A percentile compares a stretch with the other conserved stretches of the same genome.
Conservation (phyloP, 2,888 invertebrate genomes). For the Molanna angustata region DNA sequence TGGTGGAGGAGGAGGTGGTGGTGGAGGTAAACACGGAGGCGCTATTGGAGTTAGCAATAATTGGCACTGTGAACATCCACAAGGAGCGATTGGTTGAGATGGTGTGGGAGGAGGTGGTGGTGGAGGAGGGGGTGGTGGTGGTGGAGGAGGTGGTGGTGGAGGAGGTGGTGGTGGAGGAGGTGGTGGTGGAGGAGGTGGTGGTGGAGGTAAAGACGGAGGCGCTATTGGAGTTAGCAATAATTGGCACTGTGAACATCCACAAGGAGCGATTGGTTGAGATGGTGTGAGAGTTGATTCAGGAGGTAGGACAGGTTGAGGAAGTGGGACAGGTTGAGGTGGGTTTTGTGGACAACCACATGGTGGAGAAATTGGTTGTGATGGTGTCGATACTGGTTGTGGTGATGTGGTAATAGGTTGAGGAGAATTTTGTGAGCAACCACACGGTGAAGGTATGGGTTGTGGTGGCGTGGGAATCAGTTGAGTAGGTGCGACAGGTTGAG, state of each 20-base stretch:
- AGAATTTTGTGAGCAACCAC: background rate
- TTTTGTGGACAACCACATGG: background rate
- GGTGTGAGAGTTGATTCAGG: no score
- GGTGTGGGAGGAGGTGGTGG: conserved; percentile 18
- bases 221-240: no score
- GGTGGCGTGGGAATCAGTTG: no score
- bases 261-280: no score
- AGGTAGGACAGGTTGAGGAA: background rate
- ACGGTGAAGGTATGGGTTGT: background rate
- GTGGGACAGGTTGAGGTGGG: background rate
- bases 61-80: conserved; percentile 15
- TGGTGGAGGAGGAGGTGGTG: conserved; percentile 29
- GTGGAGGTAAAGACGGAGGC: no score
- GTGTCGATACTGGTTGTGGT: background rate
- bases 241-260: no score
- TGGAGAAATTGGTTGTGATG: no score
- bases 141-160: no score
- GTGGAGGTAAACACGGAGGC: conserved; percentile 10
- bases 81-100: conserved; percentile 12
- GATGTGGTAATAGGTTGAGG: background rate
- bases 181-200: no score
- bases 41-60: conserved; percentile 11
- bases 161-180: no score
- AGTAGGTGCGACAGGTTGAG: no score
- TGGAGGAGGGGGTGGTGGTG: conserved; percentile 13